These are phyloP conservation scores for Sinonovacula constricta DNA, from an alignment of 1,140 invertebrate genomes.

Conservation along the genomic window DNA sequence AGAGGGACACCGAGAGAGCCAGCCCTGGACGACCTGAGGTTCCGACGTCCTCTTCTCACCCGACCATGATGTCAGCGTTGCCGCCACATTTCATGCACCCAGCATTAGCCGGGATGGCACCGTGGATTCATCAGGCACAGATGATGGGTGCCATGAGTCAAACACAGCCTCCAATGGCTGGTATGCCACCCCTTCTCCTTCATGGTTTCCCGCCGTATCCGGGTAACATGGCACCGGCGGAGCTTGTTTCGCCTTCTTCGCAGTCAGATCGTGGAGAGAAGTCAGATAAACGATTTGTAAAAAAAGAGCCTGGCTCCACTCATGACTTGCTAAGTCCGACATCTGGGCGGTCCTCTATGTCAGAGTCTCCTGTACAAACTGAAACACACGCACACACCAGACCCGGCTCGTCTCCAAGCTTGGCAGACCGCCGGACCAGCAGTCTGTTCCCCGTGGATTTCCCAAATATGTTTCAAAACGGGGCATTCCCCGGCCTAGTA, in stretches of 20 bases:
- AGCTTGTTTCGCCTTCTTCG: background rate
- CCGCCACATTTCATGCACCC: conserved; percentile 41
- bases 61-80: conserved; percentile 21
- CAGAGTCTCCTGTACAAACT: conserved; percentile 3
- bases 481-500: background rate
- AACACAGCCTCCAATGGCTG: conserved; percentile 58
- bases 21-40: conserved; percentile 75
- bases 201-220: background rate
- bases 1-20: conserved; percentile 75
- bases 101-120: conserved; percentile 29
- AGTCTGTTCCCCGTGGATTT: conserved; percentile 50
- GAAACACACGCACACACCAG: conserved; percentile 11
- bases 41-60: conserved; percentile 73
- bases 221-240: background rate
- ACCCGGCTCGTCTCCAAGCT: background rate
- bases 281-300: background rate
- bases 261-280: background rate
- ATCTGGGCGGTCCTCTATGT: background rate
- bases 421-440: conserved; percentile 25
- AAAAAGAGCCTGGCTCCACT: conserved; percentile 2
- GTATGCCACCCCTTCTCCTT: conserved; percentile 32
- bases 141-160: conserved; percentile 59
- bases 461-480: conserved; percentile 37
- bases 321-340: conserved; percentile 11
- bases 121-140: conserved; percentile 58